Base-by-base conservation (phyloP, 2,888 invertebrate genomes). In the Drosophila subquinaria region DNA sequence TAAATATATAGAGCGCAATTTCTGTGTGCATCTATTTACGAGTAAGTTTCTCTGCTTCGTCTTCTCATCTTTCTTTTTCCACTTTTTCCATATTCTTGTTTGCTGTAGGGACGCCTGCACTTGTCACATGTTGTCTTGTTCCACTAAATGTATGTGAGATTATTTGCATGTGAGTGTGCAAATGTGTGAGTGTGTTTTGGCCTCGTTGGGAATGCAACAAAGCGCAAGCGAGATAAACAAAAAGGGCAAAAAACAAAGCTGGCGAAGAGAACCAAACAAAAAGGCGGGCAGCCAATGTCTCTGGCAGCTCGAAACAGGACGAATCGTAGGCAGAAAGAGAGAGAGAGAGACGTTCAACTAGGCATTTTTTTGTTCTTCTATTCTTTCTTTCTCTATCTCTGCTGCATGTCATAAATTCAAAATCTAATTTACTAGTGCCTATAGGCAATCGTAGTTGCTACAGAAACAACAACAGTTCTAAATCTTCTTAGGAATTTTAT, bases 1-100 rank as follows among this genome's bases (percentile, higher is more conserved):
- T 88, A 88, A 84, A 88, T 88, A 83, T 79, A 82, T 75, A 71
- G 82, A 85, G 68, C 74, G 80, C 74, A 88, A 83, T 88, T 85
- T 83, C 82, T 83, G 85, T 84, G 67, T 83, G 83, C 88, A 83
- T 88, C 82, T 88, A 79, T 74, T 83, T 27, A 27, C 6, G 27
- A 27, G 27, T 82, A 87, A 78, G 70, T 65, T 73, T 70, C 55
- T 72, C 56, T 56, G 50, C 56, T 61, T 55, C 38, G 61, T 47
- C 56, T 36, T 50, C 10, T 47, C 6, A 38, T 38, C 38, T 40
- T n/a, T 15, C 3, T 38, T 5, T 33, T 56, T n/a, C 20, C 30
- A 8, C 36, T 59, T 9, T 50, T 23, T 43, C 2, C 10, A 13
- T 48, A 10, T 48, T 30, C 0, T 9, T 55, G 59, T 60, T 67